Base-by-base conservation (phyloP, 92 coral and sea anemone genomes). In the Epizoanthus rinbou region DNA sequence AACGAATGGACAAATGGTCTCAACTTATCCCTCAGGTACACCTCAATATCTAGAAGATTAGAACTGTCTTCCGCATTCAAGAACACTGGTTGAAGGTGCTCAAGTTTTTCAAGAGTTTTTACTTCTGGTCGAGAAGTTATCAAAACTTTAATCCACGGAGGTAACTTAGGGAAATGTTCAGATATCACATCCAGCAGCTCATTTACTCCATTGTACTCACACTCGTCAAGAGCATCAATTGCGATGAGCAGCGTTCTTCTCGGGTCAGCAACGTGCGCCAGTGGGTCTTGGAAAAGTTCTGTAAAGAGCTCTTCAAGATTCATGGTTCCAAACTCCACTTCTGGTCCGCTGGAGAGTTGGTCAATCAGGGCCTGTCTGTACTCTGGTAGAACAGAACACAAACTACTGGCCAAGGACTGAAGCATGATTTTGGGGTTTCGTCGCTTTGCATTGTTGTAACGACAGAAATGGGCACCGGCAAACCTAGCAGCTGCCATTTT, bases 401-500 rank as follows among this genome's bases (percentile, higher is more conserved):
- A 73, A 6, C 79, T 53, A 31, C 81, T 84, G 39, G 87, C 87
- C 79, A 84, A 75, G 1, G 87, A 84, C 82, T 84, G 81, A 21
- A 84, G 60, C 50, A 84, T 73, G 5, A 43, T 60, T 37, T 60
- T 47, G 35, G 87, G 81, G 39, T 74, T 59, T 63, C 74, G 67
- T n/a, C 69, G 47, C 54, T 84, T 79, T n/a, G 81, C 33, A 19
- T 74, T 84, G 35, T 54, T 74, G 22, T 57, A 84, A 39, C 79
- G 47, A 11, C 87, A 84, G 25, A 84, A 84, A 43, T 84, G 87
- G 15, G 39, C 64, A 28, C 81, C 87, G 7, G 87, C 87, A 19
- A 84, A 69, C 14, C 35, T 33, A 0, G 50, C 74, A 33, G 19
- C 17, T n/a, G 67, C 23, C 52, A 59, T 59, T 35, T 73, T 73